Conservation (phyloP, 2,113 vertebrate genomes). For the Apodemus sylvaticus region DNA sequence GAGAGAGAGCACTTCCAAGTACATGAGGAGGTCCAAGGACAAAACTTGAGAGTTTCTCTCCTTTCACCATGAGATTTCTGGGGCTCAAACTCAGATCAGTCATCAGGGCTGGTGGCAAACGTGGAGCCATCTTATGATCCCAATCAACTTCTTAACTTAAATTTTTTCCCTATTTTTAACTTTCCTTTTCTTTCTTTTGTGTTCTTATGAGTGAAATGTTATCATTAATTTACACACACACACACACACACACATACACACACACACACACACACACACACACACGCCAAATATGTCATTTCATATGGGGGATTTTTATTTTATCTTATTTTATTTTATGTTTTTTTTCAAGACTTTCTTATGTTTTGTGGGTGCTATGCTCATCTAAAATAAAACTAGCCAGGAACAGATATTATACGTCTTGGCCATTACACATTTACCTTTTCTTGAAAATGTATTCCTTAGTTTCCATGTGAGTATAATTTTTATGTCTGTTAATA, state of each 20-base stretch:
- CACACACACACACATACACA: no score
- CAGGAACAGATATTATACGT: background rate
- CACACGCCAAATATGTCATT: conserved; percentile 1
- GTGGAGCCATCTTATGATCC: background rate
- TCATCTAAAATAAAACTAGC: conserved; percentile 4
- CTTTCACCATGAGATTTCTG: background rate
- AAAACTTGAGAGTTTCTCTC: background rate
- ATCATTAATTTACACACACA: background rate
- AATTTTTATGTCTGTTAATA: background rate
- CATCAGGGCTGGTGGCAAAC: background rate
- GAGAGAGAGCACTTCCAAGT: background rate
- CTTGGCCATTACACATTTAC: background rate
- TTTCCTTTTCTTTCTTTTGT: conserved; percentile 40
- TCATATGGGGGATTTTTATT: background rate
- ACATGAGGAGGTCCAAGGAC: background rate
- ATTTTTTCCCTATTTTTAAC: conserved; percentile 30
- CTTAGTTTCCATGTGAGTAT: background rate
- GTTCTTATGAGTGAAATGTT: background rate
- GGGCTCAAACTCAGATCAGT: background rate
- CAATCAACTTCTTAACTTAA: background rate
- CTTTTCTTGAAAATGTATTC: background rate
- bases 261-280: background rate
- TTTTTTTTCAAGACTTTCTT: conserved; percentile 1
- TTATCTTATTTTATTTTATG: background rate
- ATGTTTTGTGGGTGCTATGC: background rate